Base-by-base conservation (phyloP, 2,113 vertebrate species). In the Alaudala cheleensis region DNA sequence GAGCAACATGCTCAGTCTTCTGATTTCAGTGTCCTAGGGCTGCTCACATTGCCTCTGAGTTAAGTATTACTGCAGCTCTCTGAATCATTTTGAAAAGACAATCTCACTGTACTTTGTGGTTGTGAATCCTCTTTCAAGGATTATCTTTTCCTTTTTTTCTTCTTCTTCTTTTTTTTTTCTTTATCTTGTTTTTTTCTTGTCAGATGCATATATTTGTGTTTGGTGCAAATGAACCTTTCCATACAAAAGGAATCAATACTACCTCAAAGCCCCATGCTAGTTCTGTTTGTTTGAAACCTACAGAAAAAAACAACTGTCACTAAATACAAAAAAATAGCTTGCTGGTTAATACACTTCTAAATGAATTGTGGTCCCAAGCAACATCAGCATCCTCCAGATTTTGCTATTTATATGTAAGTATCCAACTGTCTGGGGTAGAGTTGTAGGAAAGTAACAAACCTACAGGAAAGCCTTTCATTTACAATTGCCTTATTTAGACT, bases 391-490 rank as follows among this genome's bases (percentile, higher is more conserved):
- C 88, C 57, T 79, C 45, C 74, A 64, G 53, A 56, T 70, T 92
- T 93, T 88, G 7, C 67, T 86, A 66, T 94, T 90, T 93, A 58
- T 87, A 57, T 51, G 40, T 70, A 90, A 74, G 77, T 51, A 67
- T 74, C 34, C 90, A 42, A 81, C 86, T 95, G 67, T 54, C 74
- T 83, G 51, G 21, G 89, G 70, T 62, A 81, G 72, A 53, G 25
- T 17, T 81, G 65, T 85, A 76, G 81, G 66, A 94, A 66, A 80
- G 62, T 77, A 81, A 77, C 81, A 82, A 64, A 95, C 57, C 64
- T 80, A 61, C 61, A 90, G 70, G 54, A 91, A 97, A 95, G 40
- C 24, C 66, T 95, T 95, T 87, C 78, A 87, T 95, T 95, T 85
- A 90, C 2, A 15, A 85, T 57, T 95, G 78, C 58, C 66, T 91